phyloP scores from a whole-genome alignment of 2,797 vertebrate species.

The Gymnodraco acuticeps region DNA sequence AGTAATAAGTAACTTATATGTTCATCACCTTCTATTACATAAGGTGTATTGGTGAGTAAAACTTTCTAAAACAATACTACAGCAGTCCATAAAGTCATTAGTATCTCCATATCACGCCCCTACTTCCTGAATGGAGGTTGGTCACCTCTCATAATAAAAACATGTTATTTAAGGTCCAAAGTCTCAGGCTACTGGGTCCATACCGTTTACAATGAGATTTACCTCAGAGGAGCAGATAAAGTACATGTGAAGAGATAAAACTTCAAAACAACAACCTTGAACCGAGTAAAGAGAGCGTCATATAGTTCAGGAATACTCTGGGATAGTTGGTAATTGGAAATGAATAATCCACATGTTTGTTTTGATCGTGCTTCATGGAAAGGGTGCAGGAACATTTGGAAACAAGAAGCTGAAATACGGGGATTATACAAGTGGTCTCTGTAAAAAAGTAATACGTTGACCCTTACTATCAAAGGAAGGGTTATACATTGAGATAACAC shows the following conservation, averaged over 20 bases:
- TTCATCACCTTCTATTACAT: not conserved
- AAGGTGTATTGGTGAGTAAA: not conserved
- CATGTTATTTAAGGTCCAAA: slow-evolving; percentile 45
- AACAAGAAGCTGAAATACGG: not conserved
- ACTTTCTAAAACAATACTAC: slow-evolving; percentile 3
- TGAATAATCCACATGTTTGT: slow-evolving; percentile 8
- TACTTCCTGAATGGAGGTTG: not conserved
- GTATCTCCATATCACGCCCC: not conserved
- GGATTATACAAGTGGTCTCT: not conserved
- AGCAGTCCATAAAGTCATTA: slow-evolving; percentile 10
- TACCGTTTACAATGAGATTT: slow-evolving; percentile 43
- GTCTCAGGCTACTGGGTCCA: slow-evolving; percentile 16
- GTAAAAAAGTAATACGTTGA: slow-evolving; percentile 9
- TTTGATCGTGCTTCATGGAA: not conserved
- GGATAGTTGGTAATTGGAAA: not conserved
- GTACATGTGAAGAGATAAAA: slow-evolving; percentile 28
- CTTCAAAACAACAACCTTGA: slow-evolving; percentile 48
- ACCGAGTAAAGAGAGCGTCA: not conserved
- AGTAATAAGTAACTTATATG: not conserved
- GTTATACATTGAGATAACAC: slow-evolving; percentile 11
- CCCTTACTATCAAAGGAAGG: slow-evolving; percentile 7
- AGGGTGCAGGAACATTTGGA: not conserved
- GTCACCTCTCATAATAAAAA: slow-evolving; percentile 15
- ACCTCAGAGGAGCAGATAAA: slow-evolving; percentile 52
- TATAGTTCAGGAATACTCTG: not conserved